Evolutionary conservation across 2,888 invertebrate genomes (phyloP).

Genomic region (Phymatocera aterrima): DNA sequence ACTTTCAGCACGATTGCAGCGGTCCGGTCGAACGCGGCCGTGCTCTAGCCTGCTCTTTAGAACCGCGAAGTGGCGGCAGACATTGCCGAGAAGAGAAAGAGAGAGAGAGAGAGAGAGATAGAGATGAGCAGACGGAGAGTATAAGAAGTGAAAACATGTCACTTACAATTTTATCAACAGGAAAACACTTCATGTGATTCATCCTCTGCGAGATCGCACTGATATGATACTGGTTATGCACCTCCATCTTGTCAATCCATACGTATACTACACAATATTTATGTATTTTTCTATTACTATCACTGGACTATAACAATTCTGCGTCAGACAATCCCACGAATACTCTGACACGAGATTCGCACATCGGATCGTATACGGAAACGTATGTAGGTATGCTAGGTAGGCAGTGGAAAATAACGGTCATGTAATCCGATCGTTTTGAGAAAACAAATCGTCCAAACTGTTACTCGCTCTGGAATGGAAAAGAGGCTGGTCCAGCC

Average conservation of each 20-base stretch:
- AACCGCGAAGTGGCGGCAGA: not conserved
- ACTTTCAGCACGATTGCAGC: slow-evolving; percentile 1
- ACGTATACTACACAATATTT: not conserved
- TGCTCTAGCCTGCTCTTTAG: not conserved
- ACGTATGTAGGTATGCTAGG: too few relatives aligned
- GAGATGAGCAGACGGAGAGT: not conserved
- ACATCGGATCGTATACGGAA: not conserved
- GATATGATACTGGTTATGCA: slow-evolving; percentile 69
- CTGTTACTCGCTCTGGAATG: not conserved
- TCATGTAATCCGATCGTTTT: too few relatives aligned
- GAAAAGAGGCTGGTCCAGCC: slow-evolving; percentile 20
- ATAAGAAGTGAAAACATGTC: not conserved
- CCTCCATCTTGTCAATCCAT: slow-evolving; percentile 65
- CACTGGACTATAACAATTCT: not conserved
- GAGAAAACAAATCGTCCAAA: not conserved
- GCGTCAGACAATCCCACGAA: too few relatives aligned
- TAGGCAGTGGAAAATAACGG: not conserved
- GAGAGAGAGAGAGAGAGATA: not conserved
- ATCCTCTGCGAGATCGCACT: slow-evolving; percentile 69
- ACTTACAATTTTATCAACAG: slow-evolving; percentile 71
- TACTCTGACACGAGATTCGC: not conserved
- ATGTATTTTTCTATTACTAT: too few relatives aligned
- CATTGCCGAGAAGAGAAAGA: not conserved
- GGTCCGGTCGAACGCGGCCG: not conserved
- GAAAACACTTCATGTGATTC: slow-evolving; percentile 73